These are phyloP conservation scores for Ricordea florida DNA, from an alignment of 92 coral and sea anemone genomes.

Conservation along the genomic window DNA sequence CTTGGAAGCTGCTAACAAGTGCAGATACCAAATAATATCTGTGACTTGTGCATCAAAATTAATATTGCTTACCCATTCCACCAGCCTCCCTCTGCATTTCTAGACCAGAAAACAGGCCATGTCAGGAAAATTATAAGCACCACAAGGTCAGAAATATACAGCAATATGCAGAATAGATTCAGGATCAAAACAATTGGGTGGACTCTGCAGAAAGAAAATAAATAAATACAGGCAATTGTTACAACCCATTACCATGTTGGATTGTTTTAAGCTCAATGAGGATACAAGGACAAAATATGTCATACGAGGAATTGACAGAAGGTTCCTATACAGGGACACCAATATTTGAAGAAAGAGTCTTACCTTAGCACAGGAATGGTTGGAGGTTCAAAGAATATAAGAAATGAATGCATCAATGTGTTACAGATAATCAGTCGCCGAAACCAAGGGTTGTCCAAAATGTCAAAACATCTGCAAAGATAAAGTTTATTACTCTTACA, in stretches of 20 bases:
- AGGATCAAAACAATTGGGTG: constrained; percentile 54
- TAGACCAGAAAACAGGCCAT: constrained; percentile 93
- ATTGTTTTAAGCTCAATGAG: too few relatives aligned
- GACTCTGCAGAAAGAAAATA: constrained; percentile 16
- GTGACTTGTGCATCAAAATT: background rate
- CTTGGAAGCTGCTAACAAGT: too few relatives aligned
- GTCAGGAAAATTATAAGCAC: constrained; percentile 80
- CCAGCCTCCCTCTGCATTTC: constrained; percentile 77
- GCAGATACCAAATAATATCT: too few relatives aligned
- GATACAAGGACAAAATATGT: too few relatives aligned
- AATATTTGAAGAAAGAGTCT: too few relatives aligned
- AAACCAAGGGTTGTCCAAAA: constrained; percentile 82
- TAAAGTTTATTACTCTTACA: too few relatives aligned
- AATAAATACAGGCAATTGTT: too few relatives aligned
- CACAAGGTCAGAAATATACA: constrained; percentile 80
- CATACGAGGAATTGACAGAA: too few relatives aligned
- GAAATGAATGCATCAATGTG: constrained; percentile 68
- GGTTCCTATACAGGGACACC: too few relatives aligned
- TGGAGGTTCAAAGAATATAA: constrained; percentile 84
- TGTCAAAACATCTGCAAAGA: constrained; percentile 69
- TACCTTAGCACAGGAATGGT: constrained; percentile 66
- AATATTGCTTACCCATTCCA: constrained; percentile 84
- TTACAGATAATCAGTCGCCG: constrained; percentile 70
- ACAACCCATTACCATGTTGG: too few relatives aligned
- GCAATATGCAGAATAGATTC: constrained; percentile 66